Evolutionary conservation across 2,888 invertebrate species (phyloP).

Genomic region (Hirudinaria manillensis): DNA sequence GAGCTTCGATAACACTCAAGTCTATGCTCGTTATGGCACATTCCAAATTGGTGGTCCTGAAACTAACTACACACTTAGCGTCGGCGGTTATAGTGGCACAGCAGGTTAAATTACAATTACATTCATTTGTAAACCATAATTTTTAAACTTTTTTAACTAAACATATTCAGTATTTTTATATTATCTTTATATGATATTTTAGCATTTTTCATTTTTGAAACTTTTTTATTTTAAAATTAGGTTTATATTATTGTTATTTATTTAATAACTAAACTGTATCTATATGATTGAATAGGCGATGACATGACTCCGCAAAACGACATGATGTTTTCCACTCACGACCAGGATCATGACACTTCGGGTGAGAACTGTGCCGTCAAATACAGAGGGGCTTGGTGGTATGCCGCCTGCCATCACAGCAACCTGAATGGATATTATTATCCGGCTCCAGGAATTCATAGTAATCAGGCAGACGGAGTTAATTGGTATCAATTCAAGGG

Average conservation of each 20-base stretch:
- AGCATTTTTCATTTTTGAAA: no score
- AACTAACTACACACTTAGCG: no score
- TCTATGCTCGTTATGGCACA: no score
- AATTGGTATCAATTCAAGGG: conserved; percentile 4
- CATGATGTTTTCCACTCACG: conserved; percentile 23
- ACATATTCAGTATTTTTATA: no score
- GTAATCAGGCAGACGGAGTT: conserved; percentile 3
- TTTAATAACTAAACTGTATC: no score
- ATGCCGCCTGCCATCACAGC: conserved; percentile 21
- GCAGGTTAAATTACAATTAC: not conserved
- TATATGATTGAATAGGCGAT: conserved; percentile 20
- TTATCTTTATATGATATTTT: no score
- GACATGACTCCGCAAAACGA: not conserved
- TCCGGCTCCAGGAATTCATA: not conserved
- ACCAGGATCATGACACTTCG: conserved; percentile 16
- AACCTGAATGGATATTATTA: conserved; percentile 29
- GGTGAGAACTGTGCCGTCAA: conserved; percentile 7
- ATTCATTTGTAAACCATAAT: no score
- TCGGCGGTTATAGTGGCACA: not conserved
- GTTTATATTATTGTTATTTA: no score
- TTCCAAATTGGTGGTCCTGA: no score
- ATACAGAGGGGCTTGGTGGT: conserved; percentile 31
- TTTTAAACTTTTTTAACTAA: no score
- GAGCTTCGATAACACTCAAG: not conserved
- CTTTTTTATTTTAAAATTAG: no score